phyloP scores from a whole-genome alignment of 2,113 vertebrate genomes.

The Fregata magnificens region DNA sequence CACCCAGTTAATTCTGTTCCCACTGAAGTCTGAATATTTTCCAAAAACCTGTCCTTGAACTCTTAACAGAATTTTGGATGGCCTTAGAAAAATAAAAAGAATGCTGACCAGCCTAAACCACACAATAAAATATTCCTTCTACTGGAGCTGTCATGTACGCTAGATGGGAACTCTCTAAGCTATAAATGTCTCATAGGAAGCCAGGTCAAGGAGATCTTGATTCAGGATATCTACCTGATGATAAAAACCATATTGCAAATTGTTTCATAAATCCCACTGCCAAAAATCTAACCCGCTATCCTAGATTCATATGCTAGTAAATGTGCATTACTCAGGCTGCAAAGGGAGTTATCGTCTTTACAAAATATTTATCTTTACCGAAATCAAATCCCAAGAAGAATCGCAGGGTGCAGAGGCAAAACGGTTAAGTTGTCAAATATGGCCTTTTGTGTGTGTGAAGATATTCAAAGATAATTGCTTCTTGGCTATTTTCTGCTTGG shows the following conservation, averaged over 20 bases:
- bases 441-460: not conserved
- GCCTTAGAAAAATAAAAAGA: conserved; percentile 14
- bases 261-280: not conserved
- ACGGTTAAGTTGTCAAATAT: not conserved
- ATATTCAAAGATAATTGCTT: not conserved
- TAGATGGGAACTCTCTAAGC: not conserved
- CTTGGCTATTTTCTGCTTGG: not conserved
- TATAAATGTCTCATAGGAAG: not conserved
- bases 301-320: not conserved
- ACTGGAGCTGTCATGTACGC: not conserved
- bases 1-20: not conserved
- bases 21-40: not conserved
- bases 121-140: not conserved
- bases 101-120: not conserved
- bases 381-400: conserved; percentile 15
- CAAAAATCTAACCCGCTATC: not conserved
- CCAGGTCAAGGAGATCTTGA: not conserved
- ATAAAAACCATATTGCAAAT: conserved; percentile 31
- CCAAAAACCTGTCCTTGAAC: conserved; percentile 9
- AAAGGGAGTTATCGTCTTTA: not conserved
- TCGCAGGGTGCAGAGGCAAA: not conserved
- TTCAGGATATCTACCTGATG: conserved; percentile 30
- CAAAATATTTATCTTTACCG: conserved; percentile 2
- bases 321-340: not conserved
- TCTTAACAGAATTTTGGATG: not conserved